Percentiles rank a stretch among this genome's conserved stretches.
Evolutionary conservation across 2,113 vertebrate genomes (phyloP).

Genomic region (Herpetotheres cachinnans): DNA sequence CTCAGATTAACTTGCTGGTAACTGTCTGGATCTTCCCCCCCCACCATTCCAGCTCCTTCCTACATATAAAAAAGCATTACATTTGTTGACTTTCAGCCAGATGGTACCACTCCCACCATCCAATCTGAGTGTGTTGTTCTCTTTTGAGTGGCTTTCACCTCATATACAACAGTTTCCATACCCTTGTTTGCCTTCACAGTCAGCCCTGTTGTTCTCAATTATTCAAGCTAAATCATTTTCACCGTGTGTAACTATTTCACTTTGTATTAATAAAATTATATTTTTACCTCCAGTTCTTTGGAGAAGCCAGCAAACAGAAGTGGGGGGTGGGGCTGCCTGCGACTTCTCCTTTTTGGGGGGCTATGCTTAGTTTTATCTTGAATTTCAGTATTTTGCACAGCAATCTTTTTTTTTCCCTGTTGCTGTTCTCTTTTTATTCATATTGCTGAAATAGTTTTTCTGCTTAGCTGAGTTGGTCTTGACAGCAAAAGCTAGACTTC

Average conservation of each 20-base stretch:
- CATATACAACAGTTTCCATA: background rate
- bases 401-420: background rate
- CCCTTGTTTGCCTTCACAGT: background rate
- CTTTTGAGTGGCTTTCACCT: background rate
- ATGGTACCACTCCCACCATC: slow-evolving; percentile 26
- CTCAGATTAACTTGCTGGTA: background rate
- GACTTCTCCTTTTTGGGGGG: background rate
- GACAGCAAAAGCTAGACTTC: background rate
- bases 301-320: background rate
- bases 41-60: background rate
- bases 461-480: background rate
- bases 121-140: background rate
- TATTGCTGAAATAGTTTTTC: background rate
- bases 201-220: background rate
- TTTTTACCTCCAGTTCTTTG: background rate
- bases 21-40: background rate
- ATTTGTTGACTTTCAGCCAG: slow-evolving; percentile 13
- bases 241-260: background rate
- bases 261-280: background rate
- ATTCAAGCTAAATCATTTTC: background rate
- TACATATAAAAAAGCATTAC: background rate
- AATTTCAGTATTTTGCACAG: background rate
- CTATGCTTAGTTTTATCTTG: background rate
- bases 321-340: background rate
- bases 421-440: background rate